Conservation (phyloP, 2,113 vertebrate species). For the Serilophus lunatus region DNA sequence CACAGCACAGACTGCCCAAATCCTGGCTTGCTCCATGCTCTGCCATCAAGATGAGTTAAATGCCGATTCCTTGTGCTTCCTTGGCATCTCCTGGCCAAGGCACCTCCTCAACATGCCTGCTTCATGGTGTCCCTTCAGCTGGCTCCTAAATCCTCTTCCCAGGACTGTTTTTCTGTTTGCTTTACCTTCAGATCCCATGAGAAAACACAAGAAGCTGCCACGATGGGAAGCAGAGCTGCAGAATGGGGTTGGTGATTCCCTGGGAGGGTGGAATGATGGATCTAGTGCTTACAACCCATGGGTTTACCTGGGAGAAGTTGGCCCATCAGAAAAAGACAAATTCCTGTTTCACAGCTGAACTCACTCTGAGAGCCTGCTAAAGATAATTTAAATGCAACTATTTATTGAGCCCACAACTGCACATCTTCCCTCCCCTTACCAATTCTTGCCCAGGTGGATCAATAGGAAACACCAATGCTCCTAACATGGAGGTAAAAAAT, state of each 20-base stretch:
- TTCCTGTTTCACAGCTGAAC: not conserved
- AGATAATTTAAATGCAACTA: not conserved
- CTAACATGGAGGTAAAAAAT: not conserved
- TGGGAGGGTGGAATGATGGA: not conserved
- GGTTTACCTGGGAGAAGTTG: not conserved
- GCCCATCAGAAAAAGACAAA: not conserved
- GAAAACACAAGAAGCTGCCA: rapidly evolving
- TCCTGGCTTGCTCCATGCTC: rapidly evolving
- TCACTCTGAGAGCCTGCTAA: not conserved
- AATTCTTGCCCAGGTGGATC: not conserved
- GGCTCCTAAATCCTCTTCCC: not conserved
- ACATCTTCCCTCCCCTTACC: not conserved
- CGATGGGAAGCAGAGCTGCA: not conserved
- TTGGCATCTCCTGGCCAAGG: not conserved
- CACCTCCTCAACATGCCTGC: not conserved
- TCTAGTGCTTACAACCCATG: not conserved
- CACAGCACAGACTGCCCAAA: not conserved
- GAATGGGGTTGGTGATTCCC: not conserved
- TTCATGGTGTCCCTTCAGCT: not conserved
- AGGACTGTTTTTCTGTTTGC: not conserved
- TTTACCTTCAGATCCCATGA: not conserved
- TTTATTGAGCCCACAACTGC: rapidly evolving
- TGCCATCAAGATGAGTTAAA: not conserved
- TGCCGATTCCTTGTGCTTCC: not conserved
- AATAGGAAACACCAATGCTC: not conserved